Evolutionary conservation across 1,140 invertebrate genomes (phyloP).

Genomic region (Drosophila teissieri): DNA sequence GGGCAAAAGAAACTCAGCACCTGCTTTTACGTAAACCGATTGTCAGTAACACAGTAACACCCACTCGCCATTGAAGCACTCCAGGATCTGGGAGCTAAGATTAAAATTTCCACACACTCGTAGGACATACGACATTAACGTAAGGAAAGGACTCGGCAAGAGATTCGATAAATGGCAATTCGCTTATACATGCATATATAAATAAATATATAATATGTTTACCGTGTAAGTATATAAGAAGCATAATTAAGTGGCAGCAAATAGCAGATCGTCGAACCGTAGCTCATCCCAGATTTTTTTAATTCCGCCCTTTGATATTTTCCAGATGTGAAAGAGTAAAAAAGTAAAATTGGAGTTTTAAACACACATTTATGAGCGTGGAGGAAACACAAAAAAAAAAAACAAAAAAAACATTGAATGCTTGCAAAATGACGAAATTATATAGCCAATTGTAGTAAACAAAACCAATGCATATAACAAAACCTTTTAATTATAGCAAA

Average conservation of each 20-base stretch:
- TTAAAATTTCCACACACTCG: conserved; percentile 54
- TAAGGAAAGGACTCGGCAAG: conserved; percentile 55
- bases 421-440: conserved; percentile 57
- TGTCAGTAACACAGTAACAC: conserved; percentile 21
- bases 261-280: conserved; percentile 28
- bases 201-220: conserved; percentile 69
- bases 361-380: conserved; percentile 41
- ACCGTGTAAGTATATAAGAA: conserved; percentile 76
- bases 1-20: conserved; percentile 26
- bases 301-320: conserved; percentile 25
- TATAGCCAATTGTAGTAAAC: conserved; percentile 70
- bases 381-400: conserved; percentile 29
- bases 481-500: conserved; percentile 69
- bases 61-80: conserved; percentile 15
- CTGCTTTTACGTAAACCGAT: conserved; percentile 43
- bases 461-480: conserved; percentile 51
- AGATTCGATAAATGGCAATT: conserved; percentile 49
- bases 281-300: conserved; percentile 41
- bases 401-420: conserved; percentile 44
- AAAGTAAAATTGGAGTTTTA: conserved; percentile 32
- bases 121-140: conserved; percentile 62
- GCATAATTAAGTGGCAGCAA: conserved; percentile 66
- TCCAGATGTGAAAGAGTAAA: conserved; percentile 1
- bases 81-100: conserved; percentile 22
- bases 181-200: conserved; percentile 60